These are phyloP conservation scores for Capromys pilorides DNA, from an alignment of 2,797 vertebrate species.

Conservation along the genomic window DNA sequence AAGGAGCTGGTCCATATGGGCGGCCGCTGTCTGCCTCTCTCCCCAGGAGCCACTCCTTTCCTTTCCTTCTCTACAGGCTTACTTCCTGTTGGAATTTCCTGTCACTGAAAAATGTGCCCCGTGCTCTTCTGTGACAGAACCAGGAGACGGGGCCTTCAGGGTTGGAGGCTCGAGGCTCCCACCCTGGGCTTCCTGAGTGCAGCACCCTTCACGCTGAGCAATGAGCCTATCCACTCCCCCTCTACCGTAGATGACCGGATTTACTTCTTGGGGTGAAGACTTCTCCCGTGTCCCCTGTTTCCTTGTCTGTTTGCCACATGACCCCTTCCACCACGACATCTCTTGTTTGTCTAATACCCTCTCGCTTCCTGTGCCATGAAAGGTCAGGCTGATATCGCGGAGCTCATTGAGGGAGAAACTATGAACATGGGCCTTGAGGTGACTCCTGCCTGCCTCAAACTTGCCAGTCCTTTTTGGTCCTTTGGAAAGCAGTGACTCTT, in stretches of 20 bases:
- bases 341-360: background rate
- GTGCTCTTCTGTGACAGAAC: background rate
- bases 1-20: fast-evolving
- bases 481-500: too few relatives aligned
- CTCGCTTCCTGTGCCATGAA: background rate
- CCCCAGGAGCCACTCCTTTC: too few relatives aligned
- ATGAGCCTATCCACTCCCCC: fast-evolving
- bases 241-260: background rate
- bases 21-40: too few relatives aligned
- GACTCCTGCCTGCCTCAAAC: background rate
- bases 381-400: fast-evolving
- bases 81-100: background rate
- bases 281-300: fast-evolving
- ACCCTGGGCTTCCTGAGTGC: background rate
- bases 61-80: background rate
- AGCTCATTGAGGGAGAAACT: background rate
- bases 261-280: background rate
- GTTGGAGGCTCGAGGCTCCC: background rate
- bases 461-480: background rate
- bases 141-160: background rate
- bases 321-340: too few relatives aligned
- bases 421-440: background rate
- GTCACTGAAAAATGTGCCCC: too few relatives aligned
- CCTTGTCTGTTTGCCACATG: background rate
- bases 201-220: too few relatives aligned